Evolutionary conservation across 2,888 invertebrate species (phyloP).

Genomic region (Leptinotarsa haldemani): DNA sequence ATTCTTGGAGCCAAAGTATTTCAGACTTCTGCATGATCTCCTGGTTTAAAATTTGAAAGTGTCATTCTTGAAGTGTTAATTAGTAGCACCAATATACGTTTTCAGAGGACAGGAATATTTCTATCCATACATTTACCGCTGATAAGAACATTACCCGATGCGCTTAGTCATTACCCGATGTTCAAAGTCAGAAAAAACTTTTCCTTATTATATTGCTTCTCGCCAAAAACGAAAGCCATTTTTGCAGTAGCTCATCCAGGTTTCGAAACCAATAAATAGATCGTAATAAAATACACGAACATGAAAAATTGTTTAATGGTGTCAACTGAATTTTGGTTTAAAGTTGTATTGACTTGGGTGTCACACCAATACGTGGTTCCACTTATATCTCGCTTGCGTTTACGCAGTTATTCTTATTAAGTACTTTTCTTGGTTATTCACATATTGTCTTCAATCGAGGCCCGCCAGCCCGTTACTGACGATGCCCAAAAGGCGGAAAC

Average conservation of each 20-base stretch:
- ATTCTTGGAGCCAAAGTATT: background rate
- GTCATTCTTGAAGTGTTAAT: background rate
- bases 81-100: constrained; percentile 3
- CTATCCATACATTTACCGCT: background rate
- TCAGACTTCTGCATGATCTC: background rate
- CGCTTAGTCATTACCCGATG: background rate
- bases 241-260: background rate
- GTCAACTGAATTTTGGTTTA: no score
- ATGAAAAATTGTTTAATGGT: no score
- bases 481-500: no score
- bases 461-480: no score
- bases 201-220: background rate
- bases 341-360: no score
- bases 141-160: background rate
- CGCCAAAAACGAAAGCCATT: background rate
- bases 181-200: background rate
- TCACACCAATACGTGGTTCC: no score
- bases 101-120: background rate
- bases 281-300: no score
- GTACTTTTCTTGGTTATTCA: no score
- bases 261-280: background rate
- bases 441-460: no score
- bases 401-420: no score
- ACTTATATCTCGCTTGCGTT: no score
- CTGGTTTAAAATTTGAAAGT: background rate